A percentile compares a stretch with the other conserved stretches of the same genome.
Conservation (phyloP, 2,797 vertebrate genomes). For the Sternarchorhynchus goeldii region DNA sequence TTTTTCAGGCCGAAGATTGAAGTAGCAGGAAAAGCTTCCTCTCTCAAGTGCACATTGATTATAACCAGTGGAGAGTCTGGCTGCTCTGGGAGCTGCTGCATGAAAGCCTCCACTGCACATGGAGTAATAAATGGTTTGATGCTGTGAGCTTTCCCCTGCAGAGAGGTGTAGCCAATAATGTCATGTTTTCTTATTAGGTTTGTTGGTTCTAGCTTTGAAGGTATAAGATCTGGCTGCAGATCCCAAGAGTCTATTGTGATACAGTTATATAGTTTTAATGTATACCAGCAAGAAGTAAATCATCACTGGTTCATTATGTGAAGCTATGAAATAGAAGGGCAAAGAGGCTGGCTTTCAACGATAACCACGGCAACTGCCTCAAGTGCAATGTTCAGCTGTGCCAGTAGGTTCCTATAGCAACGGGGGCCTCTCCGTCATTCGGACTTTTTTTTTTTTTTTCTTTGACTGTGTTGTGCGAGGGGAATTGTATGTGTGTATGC, state of each 20-base stretch:
- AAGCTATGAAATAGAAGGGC: slow-evolving; percentile 12
- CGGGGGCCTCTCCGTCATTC: slow-evolving; percentile 59
- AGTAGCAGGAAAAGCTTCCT: slow-evolving; percentile 37
- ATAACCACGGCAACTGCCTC: slow-evolving; percentile 65
- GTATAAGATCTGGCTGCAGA: too few relatives aligned
- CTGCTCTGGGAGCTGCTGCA: slow-evolving; percentile 30
- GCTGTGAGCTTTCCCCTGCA: too few relatives aligned
- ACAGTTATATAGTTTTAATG: too few relatives aligned
- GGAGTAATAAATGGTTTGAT: not conserved
- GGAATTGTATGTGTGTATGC: slow-evolving; percentile 14
- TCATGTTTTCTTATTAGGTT: too few relatives aligned
- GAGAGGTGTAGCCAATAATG: too few relatives aligned
- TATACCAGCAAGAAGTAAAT: not conserved
- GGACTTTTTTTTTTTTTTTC: slow-evolving; percentile 37
- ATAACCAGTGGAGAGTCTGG: slow-evolving; percentile 7
- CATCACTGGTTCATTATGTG: not conserved
- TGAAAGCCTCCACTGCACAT: slow-evolving; percentile 13
- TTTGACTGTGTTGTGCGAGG: slow-evolving; percentile 40
- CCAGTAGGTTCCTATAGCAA: slow-evolving; percentile 64
- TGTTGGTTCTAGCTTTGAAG: too few relatives aligned
- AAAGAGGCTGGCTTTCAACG: slow-evolving; percentile 40
- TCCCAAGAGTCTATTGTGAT: too few relatives aligned
- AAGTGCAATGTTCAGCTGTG: slow-evolving; percentile 58
- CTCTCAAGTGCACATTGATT: slow-evolving; percentile 49
- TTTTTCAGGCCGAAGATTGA: slow-evolving; percentile 50